These are phyloP conservation scores for Gavia stellata DNA, from an alignment of 2,113 vertebrate genomes.

Conservation along the genomic window DNA sequence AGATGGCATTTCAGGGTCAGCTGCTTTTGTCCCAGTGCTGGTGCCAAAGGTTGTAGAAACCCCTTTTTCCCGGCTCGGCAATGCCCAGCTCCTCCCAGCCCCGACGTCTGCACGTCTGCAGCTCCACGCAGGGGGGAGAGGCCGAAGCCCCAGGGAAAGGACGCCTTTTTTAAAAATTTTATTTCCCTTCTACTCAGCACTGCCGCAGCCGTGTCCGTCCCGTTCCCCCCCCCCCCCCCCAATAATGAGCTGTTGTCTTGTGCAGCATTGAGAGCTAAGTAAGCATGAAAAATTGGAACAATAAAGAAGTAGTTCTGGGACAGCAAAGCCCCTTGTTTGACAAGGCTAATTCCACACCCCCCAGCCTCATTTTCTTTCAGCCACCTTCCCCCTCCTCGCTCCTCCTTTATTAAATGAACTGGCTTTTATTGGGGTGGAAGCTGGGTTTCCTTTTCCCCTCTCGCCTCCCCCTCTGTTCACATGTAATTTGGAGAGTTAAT, in stretches of 20 bases:
- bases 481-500: conserved; percentile 71
- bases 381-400: conserved; percentile 41
- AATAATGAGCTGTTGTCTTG: conserved; percentile 81
- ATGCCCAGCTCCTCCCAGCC: neutral
- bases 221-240: conserved; percentile 56
- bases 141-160: neutral
- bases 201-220: neutral
- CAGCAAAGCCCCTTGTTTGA: conserved; percentile 89
- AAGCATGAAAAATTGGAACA: conserved; percentile 90
- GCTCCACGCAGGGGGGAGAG: neutral
- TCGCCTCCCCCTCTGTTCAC: conserved; percentile 42
- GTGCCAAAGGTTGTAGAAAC: neutral
- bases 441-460: conserved; percentile 81
- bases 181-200: conserved; percentile 29
- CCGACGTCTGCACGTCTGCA: neutral
- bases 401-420: conserved; percentile 82
- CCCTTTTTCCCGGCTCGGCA: neutral
- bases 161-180: neutral
- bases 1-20: conserved; percentile 5
- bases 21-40: neutral
- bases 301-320: conserved; percentile 79
- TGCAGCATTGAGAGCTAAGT: conserved; percentile 87
- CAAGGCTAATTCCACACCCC: conserved; percentile 83
- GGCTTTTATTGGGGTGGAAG: conserved; percentile 76
- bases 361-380: conserved; percentile 68